Evolutionary conservation across 2,113 vertebrate genomes (phyloP), one percentile per base, ranked within the genome.

Genomic region (Dromaius novaehollandiae): DNA sequence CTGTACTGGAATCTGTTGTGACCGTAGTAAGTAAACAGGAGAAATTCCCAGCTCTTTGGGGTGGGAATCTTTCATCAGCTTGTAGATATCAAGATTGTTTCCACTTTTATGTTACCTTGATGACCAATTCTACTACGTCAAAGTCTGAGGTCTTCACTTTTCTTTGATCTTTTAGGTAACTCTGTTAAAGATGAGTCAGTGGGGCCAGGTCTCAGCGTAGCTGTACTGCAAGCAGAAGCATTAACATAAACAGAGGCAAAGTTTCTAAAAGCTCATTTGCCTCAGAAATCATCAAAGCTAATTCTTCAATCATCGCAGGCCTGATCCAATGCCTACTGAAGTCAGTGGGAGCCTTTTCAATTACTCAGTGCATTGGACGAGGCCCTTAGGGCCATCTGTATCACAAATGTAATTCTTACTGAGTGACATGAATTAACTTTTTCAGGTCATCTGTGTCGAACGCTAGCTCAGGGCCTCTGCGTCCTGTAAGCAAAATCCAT

Each of bases 391-490:
- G 65, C 66, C 40, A 8, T 44, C 32, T 26, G 73, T 38, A 68
- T 48, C 60, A 63, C 83, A 56, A 68, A 74, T 24, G 55, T 55
- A 34, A 55, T 82, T 78, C 46, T 79, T 48, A 46, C 44, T 44
- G 60, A 92, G 66, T 55, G 82, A 58, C n/a, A 15, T 3, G 22
- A 58, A 75, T 69, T 65, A 79, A 78, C 38, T 50, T 66, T 34
- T 34, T 38, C 55, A 48, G 73, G 61, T 66, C 66, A 60, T 75
- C 71, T 12, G 32, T 78, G 79, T 51, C 36, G 7, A 24, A 44
- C 1, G 20, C 4, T 0, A 1, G 48, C 56, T 56, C 1, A 0
- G 13, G 71, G 64, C 26, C 40, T 30, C 48, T 4, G 13, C 48
- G 6, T 30, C 53, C 46, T 42, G 48, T 38, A 53, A 76, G 46